phyloP scores from a whole-genome alignment of 2,113 vertebrate species.

The Cygnus buccinator region DNA sequence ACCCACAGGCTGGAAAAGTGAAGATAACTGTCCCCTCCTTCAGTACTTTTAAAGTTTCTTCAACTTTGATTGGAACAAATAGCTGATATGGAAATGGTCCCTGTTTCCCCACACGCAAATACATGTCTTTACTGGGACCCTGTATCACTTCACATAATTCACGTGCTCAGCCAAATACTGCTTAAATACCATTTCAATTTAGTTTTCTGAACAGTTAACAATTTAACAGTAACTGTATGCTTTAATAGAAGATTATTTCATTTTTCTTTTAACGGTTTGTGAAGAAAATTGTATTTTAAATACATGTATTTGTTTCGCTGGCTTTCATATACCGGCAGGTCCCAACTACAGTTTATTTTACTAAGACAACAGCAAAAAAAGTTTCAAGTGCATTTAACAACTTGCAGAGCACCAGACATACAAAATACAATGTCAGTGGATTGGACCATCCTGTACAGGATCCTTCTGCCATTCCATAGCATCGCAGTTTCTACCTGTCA shows the following conservation, averaged over 20 bases:
- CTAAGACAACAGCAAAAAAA: background rate
- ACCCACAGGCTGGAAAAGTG: background rate
- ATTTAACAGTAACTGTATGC: background rate
- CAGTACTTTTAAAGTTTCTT: background rate
- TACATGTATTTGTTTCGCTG: background rate
- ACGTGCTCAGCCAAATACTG: background rate
- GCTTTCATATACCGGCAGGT: background rate
- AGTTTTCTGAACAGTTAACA: background rate
- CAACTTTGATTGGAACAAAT: background rate
- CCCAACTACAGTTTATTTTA: background rate
- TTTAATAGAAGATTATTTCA: background rate
- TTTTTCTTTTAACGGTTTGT: background rate
- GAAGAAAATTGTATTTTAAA: background rate
- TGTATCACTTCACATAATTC: background rate
- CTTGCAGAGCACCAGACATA: fast-evolving
- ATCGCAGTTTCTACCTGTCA: background rate
- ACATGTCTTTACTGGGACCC: background rate
- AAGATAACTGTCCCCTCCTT: background rate
- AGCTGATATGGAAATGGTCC: background rate
- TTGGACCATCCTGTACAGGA: fast-evolving
- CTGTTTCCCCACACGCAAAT: background rate
- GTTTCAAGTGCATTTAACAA: background rate
- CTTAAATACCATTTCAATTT: background rate
- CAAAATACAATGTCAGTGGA: too few relatives aligned
- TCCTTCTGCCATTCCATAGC: fast-evolving